These are phyloP conservation scores for Salticus scenicus DNA, from an alignment of 2,888 invertebrate species.

Conservation along the genomic window DNA sequence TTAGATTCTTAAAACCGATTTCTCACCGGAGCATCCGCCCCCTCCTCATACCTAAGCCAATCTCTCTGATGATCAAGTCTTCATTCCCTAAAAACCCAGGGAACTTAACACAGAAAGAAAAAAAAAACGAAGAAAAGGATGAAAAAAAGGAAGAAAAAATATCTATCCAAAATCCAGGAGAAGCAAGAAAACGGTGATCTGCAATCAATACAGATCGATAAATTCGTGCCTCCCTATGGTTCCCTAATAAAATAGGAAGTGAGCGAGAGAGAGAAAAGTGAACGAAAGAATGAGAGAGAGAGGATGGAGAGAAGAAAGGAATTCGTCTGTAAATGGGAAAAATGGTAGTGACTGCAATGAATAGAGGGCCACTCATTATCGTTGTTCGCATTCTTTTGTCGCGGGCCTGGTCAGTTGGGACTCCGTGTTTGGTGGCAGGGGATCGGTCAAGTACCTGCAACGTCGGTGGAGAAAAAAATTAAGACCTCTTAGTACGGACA, in stretches of 20 bases:
- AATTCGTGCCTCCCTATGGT: constrained; percentile 29
- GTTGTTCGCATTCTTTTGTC: constrained; percentile 54
- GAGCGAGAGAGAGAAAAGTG: constrained; percentile 9
- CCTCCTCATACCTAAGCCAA: background rate
- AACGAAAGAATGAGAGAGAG: background rate
- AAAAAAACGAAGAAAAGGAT: background rate
- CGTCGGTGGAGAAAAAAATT: no score
- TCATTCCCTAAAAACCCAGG: constrained; percentile 3
- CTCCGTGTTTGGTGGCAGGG: background rate
- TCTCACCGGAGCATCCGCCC: no score
- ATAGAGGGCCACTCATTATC: constrained; percentile 69
- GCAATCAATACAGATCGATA: constrained; percentile 68
- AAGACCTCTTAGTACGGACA: no score
- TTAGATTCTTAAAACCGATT: no score
- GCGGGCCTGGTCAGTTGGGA: background rate
- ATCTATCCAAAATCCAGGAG: constrained; percentile 39
- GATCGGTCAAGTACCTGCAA: background rate
- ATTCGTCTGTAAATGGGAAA: constrained; percentile 32
- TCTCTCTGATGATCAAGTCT: constrained; percentile 18
- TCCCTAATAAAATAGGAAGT: constrained; percentile 44
- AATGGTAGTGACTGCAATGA: constrained; percentile 52
- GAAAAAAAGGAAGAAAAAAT: constrained; percentile 9
- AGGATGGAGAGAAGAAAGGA: constrained; percentile 23
- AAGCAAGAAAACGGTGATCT: constrained; percentile 58
- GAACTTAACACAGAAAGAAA: background rate